Evolutionary conservation across 2,797 vertebrate genomes (phyloP).

Genomic region (Oreonectes daqikongensis): DNA sequence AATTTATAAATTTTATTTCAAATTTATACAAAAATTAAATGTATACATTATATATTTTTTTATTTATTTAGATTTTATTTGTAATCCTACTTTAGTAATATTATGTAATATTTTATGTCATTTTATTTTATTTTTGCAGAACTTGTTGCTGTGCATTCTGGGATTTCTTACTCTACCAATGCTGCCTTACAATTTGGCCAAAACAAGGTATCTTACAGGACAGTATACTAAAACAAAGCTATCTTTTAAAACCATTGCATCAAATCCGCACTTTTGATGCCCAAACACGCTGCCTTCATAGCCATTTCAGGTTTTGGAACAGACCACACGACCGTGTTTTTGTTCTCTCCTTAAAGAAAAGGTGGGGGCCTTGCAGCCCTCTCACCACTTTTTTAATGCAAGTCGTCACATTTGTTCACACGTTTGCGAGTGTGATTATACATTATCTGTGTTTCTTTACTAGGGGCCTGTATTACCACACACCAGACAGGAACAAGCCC

Average conservation of each 20-base stretch:
- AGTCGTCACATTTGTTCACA: conserved; percentile 50
- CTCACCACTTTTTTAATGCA: conserved; percentile 43
- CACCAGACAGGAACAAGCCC: conserved; percentile 46
- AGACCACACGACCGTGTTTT: neutral
- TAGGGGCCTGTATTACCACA: conserved; percentile 50
- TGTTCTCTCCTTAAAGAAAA: neutral
- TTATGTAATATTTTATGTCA: too few relatives aligned
- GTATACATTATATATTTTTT: too few relatives aligned
- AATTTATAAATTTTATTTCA: too few relatives aligned
- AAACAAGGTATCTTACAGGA: neutral
- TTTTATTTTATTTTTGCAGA: too few relatives aligned
- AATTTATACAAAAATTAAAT: too few relatives aligned
- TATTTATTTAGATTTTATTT: too few relatives aligned
- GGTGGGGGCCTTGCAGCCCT: conserved; percentile 6
- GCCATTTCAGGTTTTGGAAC: neutral
- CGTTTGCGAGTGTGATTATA: conserved; percentile 50
- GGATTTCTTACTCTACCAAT: neutral
- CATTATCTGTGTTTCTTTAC: conserved; percentile 51
- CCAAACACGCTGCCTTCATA: neutral
- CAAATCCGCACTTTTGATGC: neutral
- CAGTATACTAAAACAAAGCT: conserved; percentile 1
- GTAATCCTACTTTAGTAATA: too few relatives aligned
- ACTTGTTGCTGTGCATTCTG: too few relatives aligned
- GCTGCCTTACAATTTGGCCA: neutral
- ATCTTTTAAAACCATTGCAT: neutral